Conservation (phyloP, 1,140 invertebrate species). For the Spodoptera litura region DNA sequence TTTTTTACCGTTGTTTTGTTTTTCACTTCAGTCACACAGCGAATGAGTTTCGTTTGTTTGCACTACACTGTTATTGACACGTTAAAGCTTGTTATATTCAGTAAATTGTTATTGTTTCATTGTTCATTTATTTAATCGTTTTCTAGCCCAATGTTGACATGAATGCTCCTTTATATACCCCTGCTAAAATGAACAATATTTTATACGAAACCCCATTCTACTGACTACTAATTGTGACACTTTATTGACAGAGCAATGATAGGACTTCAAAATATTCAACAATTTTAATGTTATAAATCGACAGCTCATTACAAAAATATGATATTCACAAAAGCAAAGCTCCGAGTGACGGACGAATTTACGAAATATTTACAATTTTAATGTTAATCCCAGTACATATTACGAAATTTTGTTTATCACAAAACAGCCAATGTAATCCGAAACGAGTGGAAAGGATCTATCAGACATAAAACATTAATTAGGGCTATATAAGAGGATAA, state of each 20-base stretch:
- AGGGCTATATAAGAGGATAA: slow-evolving; percentile 16
- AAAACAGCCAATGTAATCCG: neutral
- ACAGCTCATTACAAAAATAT: slow-evolving; percentile 8
- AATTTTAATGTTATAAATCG: neutral
- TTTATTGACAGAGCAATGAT: too few species aligned
- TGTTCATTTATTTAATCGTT: neutral
- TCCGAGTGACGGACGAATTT: neutral
- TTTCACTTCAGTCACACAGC: neutral
- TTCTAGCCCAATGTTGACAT: too few species aligned
- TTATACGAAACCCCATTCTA: too few species aligned
- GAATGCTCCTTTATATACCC: too few species aligned
- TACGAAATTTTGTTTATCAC: slow-evolving; percentile 4
- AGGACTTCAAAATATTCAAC: too few species aligned
- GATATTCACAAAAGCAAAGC: neutral
- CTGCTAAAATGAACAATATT: too few species aligned
- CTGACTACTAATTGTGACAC: too few species aligned
- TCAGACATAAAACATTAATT: slow-evolving; percentile 26
- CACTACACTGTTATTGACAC: neutral
- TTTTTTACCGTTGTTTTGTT: neutral
- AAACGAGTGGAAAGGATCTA: slow-evolving; percentile 36
- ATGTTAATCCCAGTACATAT: neutral
- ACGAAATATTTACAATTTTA: slow-evolving; percentile 3
- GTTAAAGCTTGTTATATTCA: neutral
- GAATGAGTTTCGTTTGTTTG: neutral
- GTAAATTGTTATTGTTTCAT: neutral